phyloP scores from a whole-genome alignment of 2,113 vertebrate genomes.

The Bujurquina vittata region DNA sequence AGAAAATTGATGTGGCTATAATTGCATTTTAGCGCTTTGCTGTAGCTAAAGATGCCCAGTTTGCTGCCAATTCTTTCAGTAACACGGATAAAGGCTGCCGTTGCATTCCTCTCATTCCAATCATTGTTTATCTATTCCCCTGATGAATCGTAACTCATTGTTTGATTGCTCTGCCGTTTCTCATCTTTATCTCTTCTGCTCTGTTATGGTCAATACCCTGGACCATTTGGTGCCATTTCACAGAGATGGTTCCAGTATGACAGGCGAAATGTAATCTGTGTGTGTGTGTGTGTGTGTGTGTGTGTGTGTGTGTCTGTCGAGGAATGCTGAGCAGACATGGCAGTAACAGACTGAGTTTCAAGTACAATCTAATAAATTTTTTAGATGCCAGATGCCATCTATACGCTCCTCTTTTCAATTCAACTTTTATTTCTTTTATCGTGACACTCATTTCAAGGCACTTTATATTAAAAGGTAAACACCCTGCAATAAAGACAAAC shows the following conservation, averaged over 20 bases:
- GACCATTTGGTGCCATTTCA: conserved; percentile 63
- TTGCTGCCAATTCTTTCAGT: conserved; percentile 23
- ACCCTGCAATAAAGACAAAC: not conserved
- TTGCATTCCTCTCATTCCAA: conserved; percentile 36
- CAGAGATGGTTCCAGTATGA: conserved; percentile 60
- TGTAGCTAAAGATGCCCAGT: conserved; percentile 3
- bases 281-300: conserved; percentile 4
- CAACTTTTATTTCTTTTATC: conserved; percentile 3
- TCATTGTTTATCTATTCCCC: conserved; percentile 51
- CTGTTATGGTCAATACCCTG: conserved; percentile 51
- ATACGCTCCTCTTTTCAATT: not conserved
- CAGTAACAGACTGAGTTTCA: conserved; percentile 25
- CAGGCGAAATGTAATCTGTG: conserved; percentile 55
- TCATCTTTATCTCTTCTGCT: conserved; percentile 60
- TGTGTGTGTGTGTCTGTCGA: not conserved
- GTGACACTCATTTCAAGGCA: not conserved
- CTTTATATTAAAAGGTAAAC: conserved; percentile 1
- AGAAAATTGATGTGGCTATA: conserved; percentile 26
- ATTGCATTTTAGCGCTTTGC: conserved; percentile 41
- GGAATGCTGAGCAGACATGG: conserved; percentile 12
- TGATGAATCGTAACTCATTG: conserved; percentile 60
- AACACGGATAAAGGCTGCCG: conserved; percentile 35
- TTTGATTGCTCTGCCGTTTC: conserved; percentile 62
- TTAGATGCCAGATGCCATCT: not conserved
- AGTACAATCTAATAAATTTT: conserved; percentile 15